Evolutionary conservation across 1,140 invertebrate genomes (phyloP), one percentile per base, ranked within the genome.

Genomic region (Philopotamus ludificatus): DNA sequence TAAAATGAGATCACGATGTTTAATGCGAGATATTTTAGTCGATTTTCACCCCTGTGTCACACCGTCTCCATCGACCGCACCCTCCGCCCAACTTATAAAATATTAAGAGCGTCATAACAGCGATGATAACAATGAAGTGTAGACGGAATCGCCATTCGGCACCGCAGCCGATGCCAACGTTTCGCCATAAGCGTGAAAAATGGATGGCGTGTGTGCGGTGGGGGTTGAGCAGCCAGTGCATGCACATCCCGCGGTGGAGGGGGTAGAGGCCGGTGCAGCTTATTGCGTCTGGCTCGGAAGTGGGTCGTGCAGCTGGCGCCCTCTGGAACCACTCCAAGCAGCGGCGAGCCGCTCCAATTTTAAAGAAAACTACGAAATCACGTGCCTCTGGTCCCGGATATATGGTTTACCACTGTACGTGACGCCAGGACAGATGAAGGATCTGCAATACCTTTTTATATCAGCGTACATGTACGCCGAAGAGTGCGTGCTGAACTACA

Each of bases 351-450:
- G 61, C 44, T 68, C 66, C 66, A 68, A 68, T 68, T 68, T 68
- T 54, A 64, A 66, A 68, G 66, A 68, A 68, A 68, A 64, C 54
- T 64, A 41, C 54, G 25, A 55, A 64, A 68, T 68, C 66, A 68
- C 66, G 66, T 53, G 66, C 66, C 34, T 9, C 47, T 21, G 41
- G 57, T 39, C 15, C 53, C 60, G 28, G 60, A 67, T 55, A 68
- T 68, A 64, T 68, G 66, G 54, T 68, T 68, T 68, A 68, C 61
- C 54, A 42, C 54, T 55, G 66, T 42, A 68, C 66, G 66, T 68
- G 66, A 61, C 42, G 44, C 28, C 59, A 60, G 55, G 54, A 60
- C 54, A 68, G 64, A 68, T 65, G 66, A 68, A 58, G 66, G 66
- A 50, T 45, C 60, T 22, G 45, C 12, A 20, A n/a, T n/a, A n/a